These are phyloP conservation scores for Lysandra coridon DNA, from an alignment of 2,888 invertebrate species.

Conservation along the genomic window DNA sequence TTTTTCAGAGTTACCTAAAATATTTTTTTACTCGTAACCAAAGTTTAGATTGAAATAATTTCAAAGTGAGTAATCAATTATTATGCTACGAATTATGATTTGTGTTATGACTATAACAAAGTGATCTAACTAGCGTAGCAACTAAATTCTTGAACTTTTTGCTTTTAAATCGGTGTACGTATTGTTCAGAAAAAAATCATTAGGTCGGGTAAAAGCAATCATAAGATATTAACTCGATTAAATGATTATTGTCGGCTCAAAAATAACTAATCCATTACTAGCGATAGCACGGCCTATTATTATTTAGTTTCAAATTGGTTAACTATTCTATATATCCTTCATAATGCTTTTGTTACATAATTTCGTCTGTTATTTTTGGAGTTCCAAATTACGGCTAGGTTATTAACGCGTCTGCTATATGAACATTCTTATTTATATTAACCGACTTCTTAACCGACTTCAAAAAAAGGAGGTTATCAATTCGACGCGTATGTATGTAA, in stretches of 20 bases:
- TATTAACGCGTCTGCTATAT: neutral
- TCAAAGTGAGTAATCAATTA: too few relatives aligned
- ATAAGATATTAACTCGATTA: slow-evolving; percentile 21
- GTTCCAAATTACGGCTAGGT: neutral
- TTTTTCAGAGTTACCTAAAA: neutral
- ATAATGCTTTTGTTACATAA: neutral
- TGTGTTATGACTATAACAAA: too few relatives aligned
- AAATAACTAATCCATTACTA: slow-evolving; percentile 27
- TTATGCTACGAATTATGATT: too few relatives aligned
- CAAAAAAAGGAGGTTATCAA: too few relatives aligned
- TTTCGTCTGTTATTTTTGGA: neutral
- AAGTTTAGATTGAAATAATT: neutral
- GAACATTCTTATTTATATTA: too few relatives aligned
- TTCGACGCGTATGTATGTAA: too few relatives aligned
- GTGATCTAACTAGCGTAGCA: neutral
- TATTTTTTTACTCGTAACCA: too few relatives aligned
- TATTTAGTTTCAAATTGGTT: neutral
- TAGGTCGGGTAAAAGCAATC: neutral
- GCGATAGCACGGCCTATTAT: neutral
- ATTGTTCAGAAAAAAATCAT: neutral
- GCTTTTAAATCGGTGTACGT: neutral
- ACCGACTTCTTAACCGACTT: too few relatives aligned
- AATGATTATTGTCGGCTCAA: slow-evolving; percentile 12
- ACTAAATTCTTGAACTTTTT: neutral
- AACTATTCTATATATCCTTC: neutral